These are phyloP conservation scores for Phyllotreta cruciferae DNA, from an alignment of 2,888 invertebrate species.

Conservation along the genomic window DNA sequence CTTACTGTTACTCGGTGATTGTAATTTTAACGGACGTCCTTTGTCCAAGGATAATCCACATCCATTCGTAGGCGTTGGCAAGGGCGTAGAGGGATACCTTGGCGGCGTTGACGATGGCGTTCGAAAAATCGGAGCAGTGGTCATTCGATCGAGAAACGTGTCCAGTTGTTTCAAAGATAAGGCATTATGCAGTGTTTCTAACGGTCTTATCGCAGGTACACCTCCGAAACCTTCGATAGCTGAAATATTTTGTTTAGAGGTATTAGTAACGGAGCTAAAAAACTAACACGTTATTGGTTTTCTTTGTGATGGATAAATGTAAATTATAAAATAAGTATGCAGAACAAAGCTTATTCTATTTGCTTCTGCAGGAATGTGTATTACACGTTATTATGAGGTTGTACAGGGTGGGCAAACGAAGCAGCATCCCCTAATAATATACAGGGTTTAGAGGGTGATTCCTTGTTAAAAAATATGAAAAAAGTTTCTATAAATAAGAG, in stretches of 20 bases:
- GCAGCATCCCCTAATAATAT: no score
- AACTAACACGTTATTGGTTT: no score
- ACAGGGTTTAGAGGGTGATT: no score
- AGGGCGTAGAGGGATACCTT: conserved; percentile 67
- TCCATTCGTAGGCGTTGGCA: conserved; percentile 56
- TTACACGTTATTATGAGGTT: no score
- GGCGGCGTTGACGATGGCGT: conserved; percentile 78
- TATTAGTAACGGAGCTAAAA: conserved; percentile 6
- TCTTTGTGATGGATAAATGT: no score
- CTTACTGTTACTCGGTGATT: conserved; percentile 64
- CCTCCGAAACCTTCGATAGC: conserved; percentile 88
- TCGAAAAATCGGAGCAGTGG: conserved; percentile 74
- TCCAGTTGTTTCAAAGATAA: conserved; percentile 92
- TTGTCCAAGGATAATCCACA: conserved; percentile 46
- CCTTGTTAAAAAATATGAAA: no score
- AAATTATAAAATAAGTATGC: no score
- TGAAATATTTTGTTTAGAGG: conserved; percentile 46
- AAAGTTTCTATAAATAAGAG: no score
- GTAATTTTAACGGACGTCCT: conserved; percentile 56
- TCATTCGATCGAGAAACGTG: conserved; percentile 86
- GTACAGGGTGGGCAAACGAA: no score
- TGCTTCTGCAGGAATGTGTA: no score
- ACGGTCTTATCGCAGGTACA: conserved; percentile 93
- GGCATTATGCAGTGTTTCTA: conserved; percentile 98
- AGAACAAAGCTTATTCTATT: no score